A percentile compares a stretch with the other conserved stretches of the same genome.
Evolutionary conservation across 2,113 vertebrate genomes (phyloP).

Genomic region (Perca fluviatilis): DNA sequence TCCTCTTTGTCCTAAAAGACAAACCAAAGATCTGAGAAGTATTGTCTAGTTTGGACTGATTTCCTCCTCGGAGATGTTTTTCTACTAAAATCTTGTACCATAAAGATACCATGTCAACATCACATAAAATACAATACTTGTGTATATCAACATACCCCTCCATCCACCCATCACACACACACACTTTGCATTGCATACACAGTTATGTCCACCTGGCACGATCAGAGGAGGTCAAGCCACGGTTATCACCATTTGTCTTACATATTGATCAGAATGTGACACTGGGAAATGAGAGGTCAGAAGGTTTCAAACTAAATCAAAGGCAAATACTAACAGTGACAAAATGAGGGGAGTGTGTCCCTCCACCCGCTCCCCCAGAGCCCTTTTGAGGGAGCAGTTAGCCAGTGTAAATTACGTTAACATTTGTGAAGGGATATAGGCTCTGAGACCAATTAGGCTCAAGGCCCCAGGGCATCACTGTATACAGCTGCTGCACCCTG

Average conservation of each 20-base stretch:
- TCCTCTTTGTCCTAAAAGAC: neutral
- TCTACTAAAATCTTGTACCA: neutral
- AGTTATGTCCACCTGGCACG: slow-evolving; percentile 10
- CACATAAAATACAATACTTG: neutral
- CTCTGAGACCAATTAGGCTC: slow-evolving; percentile 68
- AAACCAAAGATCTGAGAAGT: neutral
- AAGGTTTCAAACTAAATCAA: slow-evolving; percentile 67
- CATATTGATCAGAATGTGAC: slow-evolving; percentile 75
- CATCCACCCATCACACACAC: slow-evolving; percentile 2
- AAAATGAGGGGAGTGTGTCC: slow-evolving; percentile 19
- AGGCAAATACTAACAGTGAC: slow-evolving; percentile 62
- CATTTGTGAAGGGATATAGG: slow-evolving; percentile 54
- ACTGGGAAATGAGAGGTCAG: slow-evolving; percentile 70
- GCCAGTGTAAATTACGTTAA: slow-evolving; percentile 46
- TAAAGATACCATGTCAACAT: neutral
- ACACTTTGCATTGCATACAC: neutral
- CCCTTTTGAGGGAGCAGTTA: slow-evolving; percentile 33
- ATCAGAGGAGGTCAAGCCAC: slow-evolving; percentile 52
- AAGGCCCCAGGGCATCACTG: slow-evolving; percentile 47
- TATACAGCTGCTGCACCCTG: slow-evolving; percentile 35
- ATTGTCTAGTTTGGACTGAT: too few species aligned
- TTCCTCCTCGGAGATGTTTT: too few species aligned
- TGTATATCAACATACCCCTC: neutral
- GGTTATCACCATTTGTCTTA: slow-evolving; percentile 75
- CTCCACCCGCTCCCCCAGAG: slow-evolving; percentile 1